phyloP scores from a whole-genome alignment of 2,797 vertebrate species.

The Amazona ochrocephala region DNA sequence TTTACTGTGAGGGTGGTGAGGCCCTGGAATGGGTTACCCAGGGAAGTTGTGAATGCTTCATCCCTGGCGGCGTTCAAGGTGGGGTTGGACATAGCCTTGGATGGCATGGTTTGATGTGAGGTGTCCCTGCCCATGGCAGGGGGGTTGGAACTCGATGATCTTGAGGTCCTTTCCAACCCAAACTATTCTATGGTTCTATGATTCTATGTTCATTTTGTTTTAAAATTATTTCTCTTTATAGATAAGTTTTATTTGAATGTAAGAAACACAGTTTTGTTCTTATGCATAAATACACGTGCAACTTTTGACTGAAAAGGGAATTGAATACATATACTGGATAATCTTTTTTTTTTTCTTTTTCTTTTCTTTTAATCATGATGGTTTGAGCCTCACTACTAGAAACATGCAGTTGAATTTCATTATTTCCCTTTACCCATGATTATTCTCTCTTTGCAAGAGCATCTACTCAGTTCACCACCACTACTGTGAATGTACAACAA shows the following conservation, averaged over 20 bases:
- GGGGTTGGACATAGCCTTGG: too few species aligned
- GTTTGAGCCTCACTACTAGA: background rate
- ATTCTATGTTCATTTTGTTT: background rate
- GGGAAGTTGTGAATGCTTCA: too few species aligned
- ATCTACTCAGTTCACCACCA: background rate
- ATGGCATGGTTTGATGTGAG: too few species aligned
- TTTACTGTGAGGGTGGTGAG: too few species aligned
- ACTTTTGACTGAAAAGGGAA: background rate
- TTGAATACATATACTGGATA: background rate
- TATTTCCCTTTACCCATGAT: background rate
- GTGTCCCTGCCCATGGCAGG: too few species aligned
- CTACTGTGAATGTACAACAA: background rate
- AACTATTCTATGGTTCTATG: too few species aligned
- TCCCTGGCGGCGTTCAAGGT: too few species aligned
- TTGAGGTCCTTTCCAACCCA: too few species aligned
- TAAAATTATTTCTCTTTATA: background rate
- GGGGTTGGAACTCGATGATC: too few species aligned
- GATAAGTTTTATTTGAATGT: background rate
- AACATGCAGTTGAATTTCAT: background rate
- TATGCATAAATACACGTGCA: background rate
- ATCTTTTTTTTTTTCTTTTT: accelerated
- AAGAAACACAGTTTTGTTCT: background rate
- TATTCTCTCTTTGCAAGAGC: background rate
- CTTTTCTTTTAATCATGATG: background rate
- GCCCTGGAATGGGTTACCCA: too few species aligned